Evolutionary conservation across 2,113 vertebrate species (phyloP).

Genomic region (Poeciliopsis prolifica): DNA sequence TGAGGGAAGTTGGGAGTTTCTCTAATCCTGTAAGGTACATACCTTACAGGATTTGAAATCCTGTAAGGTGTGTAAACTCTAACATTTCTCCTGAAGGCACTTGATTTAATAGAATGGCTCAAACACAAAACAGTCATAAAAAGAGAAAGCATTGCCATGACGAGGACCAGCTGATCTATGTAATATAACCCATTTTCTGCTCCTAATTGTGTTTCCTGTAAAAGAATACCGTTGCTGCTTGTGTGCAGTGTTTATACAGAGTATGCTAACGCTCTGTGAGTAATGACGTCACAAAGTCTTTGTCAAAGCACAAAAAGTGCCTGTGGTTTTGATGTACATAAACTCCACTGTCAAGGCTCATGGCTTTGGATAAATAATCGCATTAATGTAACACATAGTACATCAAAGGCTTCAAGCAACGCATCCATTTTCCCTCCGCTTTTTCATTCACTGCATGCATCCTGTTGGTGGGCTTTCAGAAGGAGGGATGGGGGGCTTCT

Average conservation of each 20-base stretch:
- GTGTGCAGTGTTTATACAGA: background rate
- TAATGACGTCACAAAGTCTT: constrained; percentile 2
- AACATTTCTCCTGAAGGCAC: background rate
- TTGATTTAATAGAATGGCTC: background rate
- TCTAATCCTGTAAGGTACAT: background rate
- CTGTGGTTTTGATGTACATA: constrained; percentile 39
- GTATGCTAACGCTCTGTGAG: background rate
- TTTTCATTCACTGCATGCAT: constrained; percentile 21
- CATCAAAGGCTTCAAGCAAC: constrained; percentile 36
- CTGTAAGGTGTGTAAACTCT: background rate
- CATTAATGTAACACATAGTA: constrained; percentile 45
- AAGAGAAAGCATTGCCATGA: background rate
- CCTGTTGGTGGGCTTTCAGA: constrained; percentile 4
- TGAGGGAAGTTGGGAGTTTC: background rate
- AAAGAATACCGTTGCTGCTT: background rate
- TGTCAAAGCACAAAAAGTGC: constrained; percentile 19
- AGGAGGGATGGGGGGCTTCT: background rate
- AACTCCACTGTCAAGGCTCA: constrained; percentile 35
- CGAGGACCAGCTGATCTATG: constrained; percentile 7
- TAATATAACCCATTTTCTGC: constrained; percentile 11
- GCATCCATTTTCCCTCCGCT: constrained; percentile 10
- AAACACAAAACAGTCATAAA: background rate
- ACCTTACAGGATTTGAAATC: too few species aligned
- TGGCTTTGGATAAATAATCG: constrained; percentile 50
- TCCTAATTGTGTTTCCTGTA: constrained; percentile 2